Conservation (phyloP, 2,888 invertebrate species). For the Pyrrhosoma nymphula region DNA sequence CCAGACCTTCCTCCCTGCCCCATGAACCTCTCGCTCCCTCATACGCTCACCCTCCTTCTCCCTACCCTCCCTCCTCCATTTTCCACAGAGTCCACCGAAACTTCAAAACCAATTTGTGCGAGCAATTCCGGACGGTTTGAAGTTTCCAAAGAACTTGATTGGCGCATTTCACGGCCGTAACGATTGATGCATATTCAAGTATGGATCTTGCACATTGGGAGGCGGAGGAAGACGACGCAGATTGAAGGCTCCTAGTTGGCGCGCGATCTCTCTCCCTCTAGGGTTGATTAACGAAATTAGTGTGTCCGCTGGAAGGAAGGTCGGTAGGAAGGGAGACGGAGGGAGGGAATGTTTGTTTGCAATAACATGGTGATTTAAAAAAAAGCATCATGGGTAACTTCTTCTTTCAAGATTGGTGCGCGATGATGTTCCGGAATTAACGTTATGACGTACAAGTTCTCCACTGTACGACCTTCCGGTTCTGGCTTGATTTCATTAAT, state of each 20-base stretch:
- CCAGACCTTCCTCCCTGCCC: too few species aligned
- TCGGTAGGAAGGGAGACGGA: too few species aligned
- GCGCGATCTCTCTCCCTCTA: neutral
- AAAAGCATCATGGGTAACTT: neutral
- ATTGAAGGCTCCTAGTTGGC: neutral
- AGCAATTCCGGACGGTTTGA: conserved; percentile 37
- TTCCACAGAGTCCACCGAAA: neutral
- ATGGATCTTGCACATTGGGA: neutral
- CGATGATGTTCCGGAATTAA: too few species aligned
- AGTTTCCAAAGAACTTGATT: conserved; percentile 28
- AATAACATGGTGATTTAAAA: neutral
- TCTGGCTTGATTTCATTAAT: neutral
- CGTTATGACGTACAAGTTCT: too few species aligned
- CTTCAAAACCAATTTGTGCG: conserved; percentile 32
- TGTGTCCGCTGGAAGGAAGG: neutral
- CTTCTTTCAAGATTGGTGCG: neutral
- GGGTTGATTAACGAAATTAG: conserved; percentile 17
- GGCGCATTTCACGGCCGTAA: conserved; percentile 4
- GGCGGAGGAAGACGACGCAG: neutral
- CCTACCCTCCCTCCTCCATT: neutral
- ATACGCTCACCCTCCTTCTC: neutral
- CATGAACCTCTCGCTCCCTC: too few species aligned
- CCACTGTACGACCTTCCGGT: too few species aligned
- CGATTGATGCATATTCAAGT: conserved; percentile 35
- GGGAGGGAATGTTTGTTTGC: neutral